Evolutionary conservation across 2,888 invertebrate genomes (phyloP).

Genomic region (Bellardia bayeri): DNA sequence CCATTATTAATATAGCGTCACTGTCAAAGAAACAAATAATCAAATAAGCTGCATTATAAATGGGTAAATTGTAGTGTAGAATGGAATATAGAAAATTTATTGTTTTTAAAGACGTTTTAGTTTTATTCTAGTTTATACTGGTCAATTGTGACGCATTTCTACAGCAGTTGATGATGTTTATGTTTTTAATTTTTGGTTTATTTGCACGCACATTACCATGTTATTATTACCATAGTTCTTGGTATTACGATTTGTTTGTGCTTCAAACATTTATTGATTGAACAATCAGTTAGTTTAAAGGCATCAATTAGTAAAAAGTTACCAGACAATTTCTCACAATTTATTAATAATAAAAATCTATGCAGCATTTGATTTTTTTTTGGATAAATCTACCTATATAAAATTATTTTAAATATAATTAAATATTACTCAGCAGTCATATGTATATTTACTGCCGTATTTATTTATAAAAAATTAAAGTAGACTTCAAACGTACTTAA

Average conservation of each 20-base stretch:
- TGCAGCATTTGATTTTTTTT: too few relatives aligned
- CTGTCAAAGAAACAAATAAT: neutral
- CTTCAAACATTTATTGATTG: conserved; percentile 6
- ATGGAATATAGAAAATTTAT: neutral
- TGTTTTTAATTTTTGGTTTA: neutral
- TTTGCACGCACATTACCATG: neutral
- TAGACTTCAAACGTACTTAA: too few relatives aligned
- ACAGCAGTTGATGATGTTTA: neutral
- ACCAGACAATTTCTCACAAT: too few relatives aligned
- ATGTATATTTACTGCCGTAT: too few relatives aligned
- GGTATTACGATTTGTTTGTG: neutral
- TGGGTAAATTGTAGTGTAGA: neutral
- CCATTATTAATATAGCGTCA: neutral
- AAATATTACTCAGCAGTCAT: too few relatives aligned
- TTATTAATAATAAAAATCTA: too few relatives aligned
- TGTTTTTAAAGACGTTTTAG: conserved; percentile 32
- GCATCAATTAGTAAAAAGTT: too few relatives aligned
- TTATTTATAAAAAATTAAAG: too few relatives aligned
- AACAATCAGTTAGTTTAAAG: neutral
- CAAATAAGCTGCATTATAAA: neutral
- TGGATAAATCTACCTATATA: too few relatives aligned
- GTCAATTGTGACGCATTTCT: conserved; percentile 23
- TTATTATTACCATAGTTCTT: neutral
- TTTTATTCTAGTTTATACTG: neutral
- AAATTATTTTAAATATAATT: too few relatives aligned